These are phyloP conservation scores for Eupithecia exiguata DNA, from an alignment of 2,888 invertebrate species.

Conservation along the genomic window DNA sequence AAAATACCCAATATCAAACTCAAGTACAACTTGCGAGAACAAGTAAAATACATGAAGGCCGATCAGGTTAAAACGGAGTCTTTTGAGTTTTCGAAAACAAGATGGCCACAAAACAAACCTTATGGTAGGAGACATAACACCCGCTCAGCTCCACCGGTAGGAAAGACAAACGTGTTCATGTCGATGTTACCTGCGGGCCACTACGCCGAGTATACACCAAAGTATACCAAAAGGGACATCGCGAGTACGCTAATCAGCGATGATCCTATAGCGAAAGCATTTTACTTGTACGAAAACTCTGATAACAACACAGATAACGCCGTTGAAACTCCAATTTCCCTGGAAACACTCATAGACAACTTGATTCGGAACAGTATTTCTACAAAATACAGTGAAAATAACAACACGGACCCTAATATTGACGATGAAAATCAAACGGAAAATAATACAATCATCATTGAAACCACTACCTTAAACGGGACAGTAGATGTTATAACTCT, in stretches of 20 bases:
- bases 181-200: conserved; percentile 43
- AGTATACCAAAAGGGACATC: conserved; percentile 65
- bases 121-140: conserved; percentile 25
- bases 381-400: conserved; percentile 42
- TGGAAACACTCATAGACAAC: conserved; percentile 65
- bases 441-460: not conserved
- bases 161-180: conserved; percentile 44
- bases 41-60: conserved; percentile 65
- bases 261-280: conserved; percentile 46
- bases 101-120: conserved; percentile 63
- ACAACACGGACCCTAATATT: conserved; percentile 26
- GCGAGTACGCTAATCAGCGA: conserved; percentile 49
- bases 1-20: conserved; percentile 66
- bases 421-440: conserved; percentile 13
- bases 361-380: conserved; percentile 60
- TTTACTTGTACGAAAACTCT: conserved; percentile 51
- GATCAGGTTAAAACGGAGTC: conserved; percentile 56
- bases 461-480: conserved; percentile 7
- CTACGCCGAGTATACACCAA: conserved; percentile 46
- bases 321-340: conserved; percentile 46
- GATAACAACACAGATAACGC: conserved; percentile 45
- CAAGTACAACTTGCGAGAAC: conserved; percentile 69
- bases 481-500: conserved; percentile 42
- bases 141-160: conserved; percentile 17
- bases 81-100: conserved; percentile 60